Conservation (phyloP, 2,113 vertebrate species). For the Oncorhynchus mykiss region DNA sequence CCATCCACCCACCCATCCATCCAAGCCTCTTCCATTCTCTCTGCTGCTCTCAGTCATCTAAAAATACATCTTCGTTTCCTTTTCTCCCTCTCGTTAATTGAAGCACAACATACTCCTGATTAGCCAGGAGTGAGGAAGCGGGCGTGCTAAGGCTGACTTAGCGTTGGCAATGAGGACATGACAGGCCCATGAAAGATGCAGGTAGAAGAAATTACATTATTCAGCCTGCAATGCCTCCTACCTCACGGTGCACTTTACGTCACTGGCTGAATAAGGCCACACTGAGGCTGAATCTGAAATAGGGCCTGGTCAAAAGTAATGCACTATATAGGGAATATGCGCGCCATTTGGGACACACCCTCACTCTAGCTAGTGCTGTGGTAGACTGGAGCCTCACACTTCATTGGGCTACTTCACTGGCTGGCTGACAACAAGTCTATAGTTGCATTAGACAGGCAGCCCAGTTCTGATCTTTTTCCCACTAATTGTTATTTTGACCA, state of each 20-base stretch:
- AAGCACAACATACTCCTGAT: neutral
- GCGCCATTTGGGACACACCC: no score
- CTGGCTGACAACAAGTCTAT: no score
- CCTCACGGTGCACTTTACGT: neutral
- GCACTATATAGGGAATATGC: no score
- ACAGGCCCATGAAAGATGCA: slow-evolving; percentile 5
- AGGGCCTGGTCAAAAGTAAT: neutral
- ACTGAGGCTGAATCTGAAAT: neutral
- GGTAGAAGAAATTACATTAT: neutral
- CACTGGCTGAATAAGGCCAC: neutral
- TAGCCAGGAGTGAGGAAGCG: neutral
- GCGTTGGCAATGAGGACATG: neutral
- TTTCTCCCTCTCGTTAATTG: neutral
- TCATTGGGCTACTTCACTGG: no score
- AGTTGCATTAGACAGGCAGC: neutral
- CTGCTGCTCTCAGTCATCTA: neutral
- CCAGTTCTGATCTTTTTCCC: neutral
- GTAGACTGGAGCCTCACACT: no score
- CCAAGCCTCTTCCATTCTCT: neutral
- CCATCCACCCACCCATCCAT: neutral
- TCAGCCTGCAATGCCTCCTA: neutral
- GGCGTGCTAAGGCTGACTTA: neutral
- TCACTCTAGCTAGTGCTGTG: no score
- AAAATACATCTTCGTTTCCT: neutral
- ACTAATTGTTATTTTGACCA: no score